These are phyloP conservation scores for Hucho hucho DNA, from an alignment of 2,113 vertebrate species.

Conservation along the genomic window DNA sequence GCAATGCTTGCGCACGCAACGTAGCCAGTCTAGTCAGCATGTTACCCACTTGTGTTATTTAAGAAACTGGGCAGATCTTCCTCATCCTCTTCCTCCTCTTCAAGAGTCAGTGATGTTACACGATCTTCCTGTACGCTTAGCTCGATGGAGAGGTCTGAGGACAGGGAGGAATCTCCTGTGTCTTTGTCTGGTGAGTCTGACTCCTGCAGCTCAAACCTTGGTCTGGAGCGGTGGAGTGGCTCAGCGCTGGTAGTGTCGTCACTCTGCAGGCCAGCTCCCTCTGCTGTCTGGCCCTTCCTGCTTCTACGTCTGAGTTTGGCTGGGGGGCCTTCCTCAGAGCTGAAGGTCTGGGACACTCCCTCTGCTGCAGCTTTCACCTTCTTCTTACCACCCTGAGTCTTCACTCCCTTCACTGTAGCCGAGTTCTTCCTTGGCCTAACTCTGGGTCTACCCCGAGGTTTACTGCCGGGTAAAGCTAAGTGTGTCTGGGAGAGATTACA, in stretches of 20 bases:
- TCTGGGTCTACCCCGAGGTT: background rate
- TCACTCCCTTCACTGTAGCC: background rate
- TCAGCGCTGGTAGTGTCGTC: background rate
- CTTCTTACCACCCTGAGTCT: conserved; percentile 2
- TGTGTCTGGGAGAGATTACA: too few species aligned
- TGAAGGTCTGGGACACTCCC: background rate
- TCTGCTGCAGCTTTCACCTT: background rate
- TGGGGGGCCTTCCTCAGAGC: background rate
- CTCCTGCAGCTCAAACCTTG: conserved; percentile 47
- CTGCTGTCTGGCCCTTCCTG: conserved; percentile 4
- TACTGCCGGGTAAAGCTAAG: conserved; percentile 1
- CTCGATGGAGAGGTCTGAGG: conserved; percentile 71
- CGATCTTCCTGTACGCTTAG: conserved; percentile 60
- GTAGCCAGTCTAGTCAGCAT: background rate
- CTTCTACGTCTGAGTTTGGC: conserved; percentile 12
- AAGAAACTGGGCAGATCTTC: conserved; percentile 73
- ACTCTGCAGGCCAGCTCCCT: background rate
- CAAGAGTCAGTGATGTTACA: conserved; percentile 21
- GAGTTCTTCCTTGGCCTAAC: background rate
- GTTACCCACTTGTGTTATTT: conserved; percentile 57
- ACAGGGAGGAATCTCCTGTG: conserved; percentile 53
- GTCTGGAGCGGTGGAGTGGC: conserved; percentile 16
- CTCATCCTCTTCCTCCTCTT: conserved; percentile 55
- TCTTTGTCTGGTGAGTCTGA: conserved; percentile 45
- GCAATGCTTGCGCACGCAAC: too few species aligned